Conservation (phyloP, 2,113 vertebrate species). For the Pelobates fuscus region DNA sequence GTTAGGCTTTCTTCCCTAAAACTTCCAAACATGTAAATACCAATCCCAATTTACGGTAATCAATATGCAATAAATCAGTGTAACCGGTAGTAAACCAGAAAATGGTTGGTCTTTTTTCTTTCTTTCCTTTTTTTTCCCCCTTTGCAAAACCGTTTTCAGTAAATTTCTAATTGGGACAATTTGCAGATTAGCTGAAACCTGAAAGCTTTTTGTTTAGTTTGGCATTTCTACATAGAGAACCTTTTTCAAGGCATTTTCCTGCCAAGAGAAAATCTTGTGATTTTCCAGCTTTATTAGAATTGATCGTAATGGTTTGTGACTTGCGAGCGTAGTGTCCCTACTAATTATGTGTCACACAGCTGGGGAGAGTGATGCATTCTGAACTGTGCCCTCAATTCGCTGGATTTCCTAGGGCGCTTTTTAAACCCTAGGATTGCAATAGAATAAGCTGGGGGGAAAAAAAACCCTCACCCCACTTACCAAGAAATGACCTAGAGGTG, state of each 20-base stretch:
- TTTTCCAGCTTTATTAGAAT: conserved; percentile 15
- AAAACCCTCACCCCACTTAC: too few relatives aligned
- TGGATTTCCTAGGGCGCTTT: not conserved
- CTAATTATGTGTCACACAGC: not conserved
- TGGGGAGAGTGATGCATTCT: not conserved
- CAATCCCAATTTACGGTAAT: too few relatives aligned
- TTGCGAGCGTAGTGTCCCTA: not conserved
- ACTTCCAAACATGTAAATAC: too few relatives aligned
- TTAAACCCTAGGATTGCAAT: too few relatives aligned
- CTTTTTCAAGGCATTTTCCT: conserved; percentile 12
- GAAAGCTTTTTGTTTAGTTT: conserved; percentile 6
- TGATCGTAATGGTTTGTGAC: conserved; percentile 30
- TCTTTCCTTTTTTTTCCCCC: too few relatives aligned
- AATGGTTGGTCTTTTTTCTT: too few relatives aligned
- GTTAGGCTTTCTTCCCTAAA: too few relatives aligned
- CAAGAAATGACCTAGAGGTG: too few relatives aligned
- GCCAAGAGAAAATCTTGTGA: not conserved
- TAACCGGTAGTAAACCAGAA: too few relatives aligned
- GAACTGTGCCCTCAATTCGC: not conserved
- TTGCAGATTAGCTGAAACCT: not conserved
- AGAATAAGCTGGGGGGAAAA: too few relatives aligned
- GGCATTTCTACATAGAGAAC: conserved; percentile 22
- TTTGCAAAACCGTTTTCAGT: too few relatives aligned
- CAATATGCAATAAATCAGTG: too few relatives aligned
- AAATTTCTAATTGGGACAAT: conserved; percentile 6